phyloP scores from a whole-genome alignment of 2,888 invertebrate genomes.

The Dromius quadrimaculatus region DNA sequence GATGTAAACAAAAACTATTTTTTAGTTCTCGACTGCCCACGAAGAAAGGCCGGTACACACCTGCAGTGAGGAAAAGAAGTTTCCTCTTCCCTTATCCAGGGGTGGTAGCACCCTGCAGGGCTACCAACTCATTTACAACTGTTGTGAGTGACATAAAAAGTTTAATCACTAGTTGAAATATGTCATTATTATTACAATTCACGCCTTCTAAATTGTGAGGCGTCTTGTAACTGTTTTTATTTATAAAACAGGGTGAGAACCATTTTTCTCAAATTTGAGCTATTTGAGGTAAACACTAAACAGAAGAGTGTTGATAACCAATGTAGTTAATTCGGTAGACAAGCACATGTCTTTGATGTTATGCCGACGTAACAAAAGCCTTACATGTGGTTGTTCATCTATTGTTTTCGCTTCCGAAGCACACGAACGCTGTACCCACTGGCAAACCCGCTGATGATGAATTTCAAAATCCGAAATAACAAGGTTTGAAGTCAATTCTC shows the following conservation, averaged over 20 bases:
- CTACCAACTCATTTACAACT: neutral
- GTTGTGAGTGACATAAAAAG: neutral
- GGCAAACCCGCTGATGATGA: slow-evolving; percentile 27
- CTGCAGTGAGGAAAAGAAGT: neutral
- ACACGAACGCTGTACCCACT: slow-evolving; percentile 23
- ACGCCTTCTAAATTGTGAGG: neutral
- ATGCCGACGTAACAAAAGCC: slow-evolving; percentile 23
- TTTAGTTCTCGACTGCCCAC: neutral
- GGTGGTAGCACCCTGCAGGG: neutral
- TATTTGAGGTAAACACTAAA: slow-evolving; percentile 7
- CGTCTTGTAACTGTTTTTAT: neutral
- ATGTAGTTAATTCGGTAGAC: slow-evolving; percentile 3
- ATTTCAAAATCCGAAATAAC: slow-evolving; percentile 40
- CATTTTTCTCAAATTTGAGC: neutral
- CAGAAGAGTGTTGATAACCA: slow-evolving; percentile 12
- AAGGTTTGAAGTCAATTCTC: slow-evolving; percentile 24
- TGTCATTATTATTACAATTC: neutral
- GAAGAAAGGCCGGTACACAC: neutral
- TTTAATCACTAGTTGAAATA: neutral
- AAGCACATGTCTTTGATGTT: slow-evolving; percentile 35
- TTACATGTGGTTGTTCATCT: slow-evolving; percentile 28
- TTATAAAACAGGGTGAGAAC: neutral
- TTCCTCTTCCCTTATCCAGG: neutral
- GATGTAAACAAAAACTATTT: neutral
- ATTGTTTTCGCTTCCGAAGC: slow-evolving; percentile 33